These are phyloP conservation scores for Helogale parvula DNA, from an alignment of 2,113 vertebrate species.

Conservation along the genomic window DNA sequence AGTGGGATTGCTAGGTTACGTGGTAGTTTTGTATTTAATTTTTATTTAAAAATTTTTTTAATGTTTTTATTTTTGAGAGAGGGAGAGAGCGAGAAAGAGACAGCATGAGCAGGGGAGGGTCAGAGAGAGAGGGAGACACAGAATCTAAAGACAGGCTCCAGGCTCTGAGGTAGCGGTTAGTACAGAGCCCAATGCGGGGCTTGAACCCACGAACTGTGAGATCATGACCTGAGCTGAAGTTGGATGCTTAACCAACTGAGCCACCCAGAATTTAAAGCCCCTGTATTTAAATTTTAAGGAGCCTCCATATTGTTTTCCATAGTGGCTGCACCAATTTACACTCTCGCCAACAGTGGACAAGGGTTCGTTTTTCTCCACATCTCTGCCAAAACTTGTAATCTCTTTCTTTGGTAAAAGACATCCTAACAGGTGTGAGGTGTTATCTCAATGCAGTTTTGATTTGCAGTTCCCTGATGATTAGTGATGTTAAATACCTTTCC, in stretches of 20 bases:
- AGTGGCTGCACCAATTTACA: not conserved
- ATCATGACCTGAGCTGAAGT: no score
- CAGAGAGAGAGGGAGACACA: no score
- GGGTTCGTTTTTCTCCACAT: not conserved
- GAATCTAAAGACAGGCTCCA: no score
- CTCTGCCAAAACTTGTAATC: not conserved
- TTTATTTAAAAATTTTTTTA: no score
- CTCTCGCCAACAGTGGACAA: not conserved
- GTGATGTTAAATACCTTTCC: not conserved
- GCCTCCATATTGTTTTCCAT: not conserved
- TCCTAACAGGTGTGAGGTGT: not conserved
- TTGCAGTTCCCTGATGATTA: not conserved
- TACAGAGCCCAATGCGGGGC: no score
- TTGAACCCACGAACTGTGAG: no score
- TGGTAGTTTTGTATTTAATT: not conserved
- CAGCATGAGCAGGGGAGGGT: no score
- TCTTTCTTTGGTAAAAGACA: not conserved
- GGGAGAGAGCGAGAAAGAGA: no score
- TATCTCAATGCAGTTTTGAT: not conserved
- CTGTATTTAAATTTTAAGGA: not conserved
- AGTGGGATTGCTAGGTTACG: not conserved
- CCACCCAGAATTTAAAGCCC: no score
- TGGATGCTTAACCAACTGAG: no score
- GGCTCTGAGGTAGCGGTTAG: no score
- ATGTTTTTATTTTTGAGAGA: no score